These are phyloP conservation scores for Odocoileus virginianus DNA, from an alignment of 2,113 vertebrate species.

Conservation along the genomic window DNA sequence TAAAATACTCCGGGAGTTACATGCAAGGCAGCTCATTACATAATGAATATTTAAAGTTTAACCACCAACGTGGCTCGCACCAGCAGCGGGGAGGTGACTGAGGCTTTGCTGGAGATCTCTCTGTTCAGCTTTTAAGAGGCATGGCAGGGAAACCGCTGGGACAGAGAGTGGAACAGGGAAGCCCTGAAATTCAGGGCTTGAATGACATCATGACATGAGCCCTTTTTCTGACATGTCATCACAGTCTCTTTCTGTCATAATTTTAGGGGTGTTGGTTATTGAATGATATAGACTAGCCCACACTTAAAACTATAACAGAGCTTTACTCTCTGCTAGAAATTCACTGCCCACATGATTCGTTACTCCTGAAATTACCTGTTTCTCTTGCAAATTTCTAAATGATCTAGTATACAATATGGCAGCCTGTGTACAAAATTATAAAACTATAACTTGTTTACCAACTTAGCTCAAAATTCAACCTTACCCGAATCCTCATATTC, in stretches of 20 bases:
- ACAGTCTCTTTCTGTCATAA: neutral
- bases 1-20: neutral
- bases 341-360: neutral
- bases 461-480: neutral
- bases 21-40: neutral
- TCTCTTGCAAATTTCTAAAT: neutral
- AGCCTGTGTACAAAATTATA: neutral
- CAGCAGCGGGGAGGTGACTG: neutral
- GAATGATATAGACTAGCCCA: neutral
- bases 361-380: neutral
- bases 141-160: neutral
- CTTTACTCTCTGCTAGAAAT: neutral
- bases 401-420: neutral
- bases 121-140: neutral
- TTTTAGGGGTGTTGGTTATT: neutral
- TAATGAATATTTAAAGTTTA: conserved; percentile 21
- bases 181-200: neutral
- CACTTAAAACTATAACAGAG: neutral
- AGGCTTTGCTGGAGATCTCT: neutral
- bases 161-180: neutral
- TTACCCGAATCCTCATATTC: neutral
- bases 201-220: neutral
- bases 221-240: neutral
- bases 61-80: neutral
- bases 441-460: neutral